Conservation (phyloP, 2,888 invertebrate species). For the Dynastes tityus region DNA sequence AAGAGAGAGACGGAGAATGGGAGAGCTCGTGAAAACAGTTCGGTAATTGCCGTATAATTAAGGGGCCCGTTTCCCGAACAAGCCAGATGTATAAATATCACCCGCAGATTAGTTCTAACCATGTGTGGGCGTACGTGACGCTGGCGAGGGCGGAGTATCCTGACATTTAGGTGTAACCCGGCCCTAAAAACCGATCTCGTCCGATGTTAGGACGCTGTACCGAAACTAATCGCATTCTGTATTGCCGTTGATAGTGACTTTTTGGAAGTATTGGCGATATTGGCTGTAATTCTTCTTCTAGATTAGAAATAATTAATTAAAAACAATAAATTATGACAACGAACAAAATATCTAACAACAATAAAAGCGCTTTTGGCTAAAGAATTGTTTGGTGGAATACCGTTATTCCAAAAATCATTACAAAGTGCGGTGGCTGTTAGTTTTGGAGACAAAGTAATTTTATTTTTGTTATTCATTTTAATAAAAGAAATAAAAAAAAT, state of each 20-base stretch:
- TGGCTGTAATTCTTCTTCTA: too few relatives aligned
- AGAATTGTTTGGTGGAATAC: too few relatives aligned
- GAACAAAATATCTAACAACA: too few relatives aligned
- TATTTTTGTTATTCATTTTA: too few relatives aligned
- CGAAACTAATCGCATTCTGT: neutral
- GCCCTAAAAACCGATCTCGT: neutral
- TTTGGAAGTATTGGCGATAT: too few relatives aligned
- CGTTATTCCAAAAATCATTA: too few relatives aligned
- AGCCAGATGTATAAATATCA: slow-evolving; percentile 50
- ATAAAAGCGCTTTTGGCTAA: too few relatives aligned
- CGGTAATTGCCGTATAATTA: slow-evolving; percentile 49
- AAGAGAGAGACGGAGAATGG: neutral
- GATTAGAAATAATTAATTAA: too few relatives aligned
- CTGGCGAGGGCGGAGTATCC: slow-evolving; percentile 54
- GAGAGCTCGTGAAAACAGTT: slow-evolving; percentile 26
- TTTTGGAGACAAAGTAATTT: too few relatives aligned
- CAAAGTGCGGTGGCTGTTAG: fast-evolving
- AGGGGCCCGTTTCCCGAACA: slow-evolving; percentile 34
- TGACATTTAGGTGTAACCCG: slow-evolving; percentile 57
- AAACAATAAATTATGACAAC: too few relatives aligned
- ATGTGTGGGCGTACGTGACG: slow-evolving; percentile 55
- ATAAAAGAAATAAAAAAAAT: too few relatives aligned
- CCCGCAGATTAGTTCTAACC: slow-evolving; percentile 48
- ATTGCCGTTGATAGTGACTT: neutral
- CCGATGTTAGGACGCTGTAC: neutral